A percentile compares a stretch with the other conserved stretches of the same genome.
phyloP scores from a whole-genome alignment of 2,888 invertebrate genomes.

The Drosophila anomalata region DNA sequence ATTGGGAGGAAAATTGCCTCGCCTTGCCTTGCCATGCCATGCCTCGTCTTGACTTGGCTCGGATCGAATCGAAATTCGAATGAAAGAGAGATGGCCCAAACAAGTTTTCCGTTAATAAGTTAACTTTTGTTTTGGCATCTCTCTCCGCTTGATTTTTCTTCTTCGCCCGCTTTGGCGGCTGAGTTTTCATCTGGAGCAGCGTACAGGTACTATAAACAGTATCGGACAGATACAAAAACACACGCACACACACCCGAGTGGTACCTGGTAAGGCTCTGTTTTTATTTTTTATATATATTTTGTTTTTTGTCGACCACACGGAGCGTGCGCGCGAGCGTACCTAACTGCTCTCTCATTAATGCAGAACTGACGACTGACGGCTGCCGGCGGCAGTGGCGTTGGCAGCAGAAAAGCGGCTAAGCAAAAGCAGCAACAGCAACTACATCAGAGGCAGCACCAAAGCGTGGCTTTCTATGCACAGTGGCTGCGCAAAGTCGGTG shows the following conservation, averaged over 20 bases:
- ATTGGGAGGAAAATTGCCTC: constrained; percentile 44
- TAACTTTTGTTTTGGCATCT: constrained; percentile 43
- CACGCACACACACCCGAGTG: constrained; percentile 8
- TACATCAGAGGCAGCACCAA: constrained; percentile 49
- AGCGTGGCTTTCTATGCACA: constrained; percentile 74
- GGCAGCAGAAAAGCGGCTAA: constrained; percentile 25
- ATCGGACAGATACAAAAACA: constrained; percentile 12
- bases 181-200: constrained; percentile 57
- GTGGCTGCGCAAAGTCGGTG: constrained; percentile 64
- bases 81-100: constrained; percentile 61
- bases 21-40: not conserved
- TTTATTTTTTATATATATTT: constrained; percentile 19
- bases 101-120: constrained; percentile 66
- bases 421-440: constrained; percentile 7
- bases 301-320: constrained; percentile 66
- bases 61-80: constrained; percentile 39
- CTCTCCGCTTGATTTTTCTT: constrained; percentile 40
- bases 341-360: constrained; percentile 83
- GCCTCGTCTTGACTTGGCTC: not conserved
- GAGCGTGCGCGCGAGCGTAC: constrained; percentile 67
- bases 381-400: constrained; percentile 48
- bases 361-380: constrained; percentile 80
- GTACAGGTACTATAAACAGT: not conserved
- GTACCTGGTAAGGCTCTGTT: constrained; percentile 14
- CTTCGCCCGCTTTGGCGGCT: constrained; percentile 2